Conservation (phyloP, 1,140 invertebrate genomes). For the Hetaerina americana region DNA sequence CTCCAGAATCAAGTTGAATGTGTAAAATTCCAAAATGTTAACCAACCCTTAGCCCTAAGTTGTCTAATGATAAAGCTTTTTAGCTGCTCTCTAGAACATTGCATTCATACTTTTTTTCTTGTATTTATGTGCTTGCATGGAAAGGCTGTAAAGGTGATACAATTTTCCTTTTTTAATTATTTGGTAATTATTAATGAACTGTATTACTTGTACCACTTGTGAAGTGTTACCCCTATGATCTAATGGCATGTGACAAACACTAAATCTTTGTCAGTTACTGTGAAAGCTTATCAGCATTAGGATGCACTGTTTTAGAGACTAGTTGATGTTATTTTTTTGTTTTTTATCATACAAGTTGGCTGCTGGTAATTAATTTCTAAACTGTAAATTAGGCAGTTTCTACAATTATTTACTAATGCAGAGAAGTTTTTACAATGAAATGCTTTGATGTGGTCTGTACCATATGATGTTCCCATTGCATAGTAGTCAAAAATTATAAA, state of each 20-base stretch:
- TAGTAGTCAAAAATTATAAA: neutral
- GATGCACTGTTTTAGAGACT: neutral
- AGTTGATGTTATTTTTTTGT: neutral
- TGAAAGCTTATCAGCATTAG: neutral
- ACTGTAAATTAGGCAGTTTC: neutral
- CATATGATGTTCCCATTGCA: too few species aligned
- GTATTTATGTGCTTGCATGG: slow-evolving; percentile 24
- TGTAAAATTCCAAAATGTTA: neutral
- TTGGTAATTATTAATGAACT: neutral
- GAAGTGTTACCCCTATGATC: neutral
- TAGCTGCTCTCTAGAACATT: slow-evolving; percentile 6
- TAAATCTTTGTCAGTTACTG: neutral
- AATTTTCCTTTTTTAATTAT: slow-evolving; percentile 12
- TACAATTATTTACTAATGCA: neutral
- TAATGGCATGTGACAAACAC: neutral
- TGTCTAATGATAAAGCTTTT: slow-evolving; percentile 4
- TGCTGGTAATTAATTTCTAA: neutral
- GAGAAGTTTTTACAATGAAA: neutral
- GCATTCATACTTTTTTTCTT: slow-evolving; percentile 14
- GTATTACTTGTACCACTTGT: neutral
- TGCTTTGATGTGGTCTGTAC: neutral
- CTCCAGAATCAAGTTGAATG: neutral
- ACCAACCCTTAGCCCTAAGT: neutral
- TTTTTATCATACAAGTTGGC: neutral
- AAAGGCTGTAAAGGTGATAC: slow-evolving; percentile 25